phyloP scores from a whole-genome alignment of 1,140 invertebrate genomes.

The Gonioctena quinquepunctata region DNA sequence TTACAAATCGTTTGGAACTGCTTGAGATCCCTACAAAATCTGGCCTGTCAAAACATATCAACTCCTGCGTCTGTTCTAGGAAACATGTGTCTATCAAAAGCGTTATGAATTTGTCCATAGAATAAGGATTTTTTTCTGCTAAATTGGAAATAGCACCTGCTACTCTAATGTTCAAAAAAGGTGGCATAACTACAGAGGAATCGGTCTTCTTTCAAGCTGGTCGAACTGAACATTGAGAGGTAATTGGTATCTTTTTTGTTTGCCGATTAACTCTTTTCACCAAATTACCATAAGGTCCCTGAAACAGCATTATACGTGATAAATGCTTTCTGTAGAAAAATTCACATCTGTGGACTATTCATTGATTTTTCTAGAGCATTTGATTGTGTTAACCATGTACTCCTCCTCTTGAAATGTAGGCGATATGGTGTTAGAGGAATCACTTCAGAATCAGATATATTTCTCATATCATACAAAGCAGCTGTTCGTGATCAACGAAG shows the following conservation, averaged over 20 bases:
- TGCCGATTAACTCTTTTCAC: not conserved
- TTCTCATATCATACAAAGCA: too few species aligned
- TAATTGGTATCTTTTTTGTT: not conserved
- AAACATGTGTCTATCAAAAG: not conserved
- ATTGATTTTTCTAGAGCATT: not conserved
- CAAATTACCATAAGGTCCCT: not conserved
- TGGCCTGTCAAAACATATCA: too few species aligned
- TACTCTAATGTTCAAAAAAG: not conserved
- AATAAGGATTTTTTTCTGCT: not conserved
- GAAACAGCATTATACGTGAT: not conserved
- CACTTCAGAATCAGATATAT: too few species aligned
- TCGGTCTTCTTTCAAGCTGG: not conserved
- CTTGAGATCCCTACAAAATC: too few species aligned
- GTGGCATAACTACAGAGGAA: not conserved
- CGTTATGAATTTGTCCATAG: not conserved
- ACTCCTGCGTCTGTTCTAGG: too few species aligned
- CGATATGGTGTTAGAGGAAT: not conserved
- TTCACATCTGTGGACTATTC: not conserved
- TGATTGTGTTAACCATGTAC: not conserved
- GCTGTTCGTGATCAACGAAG: too few species aligned
- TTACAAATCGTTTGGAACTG: too few species aligned
- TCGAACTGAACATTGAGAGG: not conserved
- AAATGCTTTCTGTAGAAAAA: not conserved
- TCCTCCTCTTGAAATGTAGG: not conserved
- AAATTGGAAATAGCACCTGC: too few species aligned